Base-by-base conservation (phyloP, 2,888 invertebrate species). In the Seira ritae region DNA sequence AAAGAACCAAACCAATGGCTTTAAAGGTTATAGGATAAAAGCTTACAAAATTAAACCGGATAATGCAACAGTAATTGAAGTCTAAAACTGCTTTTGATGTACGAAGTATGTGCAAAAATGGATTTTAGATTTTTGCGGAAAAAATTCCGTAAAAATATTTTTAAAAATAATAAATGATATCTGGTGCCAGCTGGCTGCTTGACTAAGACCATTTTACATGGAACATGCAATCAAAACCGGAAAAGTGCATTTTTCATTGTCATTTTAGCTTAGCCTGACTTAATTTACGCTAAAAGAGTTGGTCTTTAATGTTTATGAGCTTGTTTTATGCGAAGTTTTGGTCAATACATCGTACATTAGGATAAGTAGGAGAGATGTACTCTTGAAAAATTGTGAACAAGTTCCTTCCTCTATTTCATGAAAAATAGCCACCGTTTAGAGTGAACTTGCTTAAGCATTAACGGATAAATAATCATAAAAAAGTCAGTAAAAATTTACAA, bases 301-400 rank as follows among this genome's bases (percentile, higher is more conserved):
- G 3, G 55, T n/a, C 17, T 8, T 55, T 55, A 3, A 55, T 55
- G n/a, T n/a, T 55, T 31, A 31, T 17, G 55, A 55, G 55, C 55
- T 17, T 55, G 17, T 17, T 55, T 42, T 12, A 55, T 55, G 71
- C 67, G 70, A 81, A 12, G 17, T 55, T 12, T 55, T 55, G 17
- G 55, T 55, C 17, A 55, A 55, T 55, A 55, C 55, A 31, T 31
- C 2, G 8, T n/a, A 8, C 42, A 8, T 42, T 70, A 42, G 67
- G 73, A 71, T 70, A 31, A 72, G 55, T 46, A 65, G 24, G 75
- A 60, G 17, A 70, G 80, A 65, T 74, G 68, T 65, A 62, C 42
- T 50, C 62, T 76, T 66, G 68, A 69, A 78, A 83, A 69, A 62
- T 8, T 55, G 17, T 55, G 75, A 83, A 83, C 82, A 83, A 83